These are phyloP conservation scores for Callosobruchus maculatus DNA, from an alignment of 2,888 invertebrate genomes.

Conservation along the genomic window DNA sequence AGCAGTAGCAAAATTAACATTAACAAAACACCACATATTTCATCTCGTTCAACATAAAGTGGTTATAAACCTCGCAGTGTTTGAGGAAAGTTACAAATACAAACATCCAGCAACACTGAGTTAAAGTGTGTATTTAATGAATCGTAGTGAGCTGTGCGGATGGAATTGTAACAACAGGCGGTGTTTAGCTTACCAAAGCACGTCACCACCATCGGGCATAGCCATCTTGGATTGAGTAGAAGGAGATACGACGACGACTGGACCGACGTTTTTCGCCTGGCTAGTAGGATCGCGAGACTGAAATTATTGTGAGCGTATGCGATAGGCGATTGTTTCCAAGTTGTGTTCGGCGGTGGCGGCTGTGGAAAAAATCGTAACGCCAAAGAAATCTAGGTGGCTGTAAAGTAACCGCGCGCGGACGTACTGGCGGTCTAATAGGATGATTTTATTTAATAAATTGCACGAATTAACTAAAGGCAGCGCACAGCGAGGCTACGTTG, in stretches of 20 bases:
- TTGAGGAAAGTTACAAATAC: neutral
- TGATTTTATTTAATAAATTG: constrained; percentile 15
- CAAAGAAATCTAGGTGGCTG: neutral
- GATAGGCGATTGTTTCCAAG: neutral
- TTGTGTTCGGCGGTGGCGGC: neutral
- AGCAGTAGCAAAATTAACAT: too few species aligned
- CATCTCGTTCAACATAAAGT: neutral
- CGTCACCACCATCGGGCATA: neutral
- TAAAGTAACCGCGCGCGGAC: constrained; percentile 1
- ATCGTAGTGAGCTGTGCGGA: neutral
- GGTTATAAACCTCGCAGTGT: neutral
- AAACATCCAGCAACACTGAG: neutral
- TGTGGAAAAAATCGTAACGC: neutral
- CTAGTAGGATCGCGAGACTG: neutral
- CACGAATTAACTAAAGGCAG: too few species aligned
- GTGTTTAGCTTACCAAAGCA: neutral
- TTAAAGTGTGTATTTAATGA: neutral
- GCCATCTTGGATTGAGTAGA: neutral
- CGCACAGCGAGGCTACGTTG: constrained; percentile 16
- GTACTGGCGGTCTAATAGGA: constrained; percentile 8
- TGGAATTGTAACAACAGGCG: neutral
- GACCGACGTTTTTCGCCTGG: neutral
- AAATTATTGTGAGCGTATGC: neutral
- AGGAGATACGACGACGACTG: neutral
- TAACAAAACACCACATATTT: too few species aligned